Base-by-base conservation (phyloP, 2,797 vertebrate genomes). In the Halcyon chelicuti region DNA sequence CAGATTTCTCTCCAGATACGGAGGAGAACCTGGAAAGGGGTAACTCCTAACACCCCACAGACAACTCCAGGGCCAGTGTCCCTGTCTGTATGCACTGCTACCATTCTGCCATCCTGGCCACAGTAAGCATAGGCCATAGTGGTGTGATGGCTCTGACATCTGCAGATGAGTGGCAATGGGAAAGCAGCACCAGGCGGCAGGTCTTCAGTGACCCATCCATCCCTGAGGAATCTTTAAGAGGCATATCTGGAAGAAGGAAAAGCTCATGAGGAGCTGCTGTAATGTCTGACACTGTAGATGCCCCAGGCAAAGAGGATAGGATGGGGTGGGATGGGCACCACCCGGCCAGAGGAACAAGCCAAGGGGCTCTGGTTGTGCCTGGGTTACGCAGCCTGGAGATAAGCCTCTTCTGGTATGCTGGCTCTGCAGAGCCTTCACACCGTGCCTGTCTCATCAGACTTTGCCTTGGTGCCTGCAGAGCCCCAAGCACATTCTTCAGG, bases 151-250 rank as follows among this genome's bases (percentile, higher is more conserved):
- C 15, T 71, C 78, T 10, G 22, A 31, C 10, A n/a, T 61, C 55
- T 4, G 1, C 67, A 40, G 29, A 15, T 25, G 12, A 39, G 35
- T 2, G 4, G 19, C 33, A n/a, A 1, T 0, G 16, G 31, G 60
- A 26, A 28, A 28, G 55, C 79, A 66, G 75, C 1, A 5, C 23
- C 20, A 31, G 65, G 47, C 40, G 37, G 80, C 63, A 54, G 51
- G 44, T 21, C 65, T 25, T 42, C 33, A n/a, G 65, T 12, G 75
- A 55, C 35, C 66, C 60, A 39, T 25, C 51, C 46, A 21, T 7
- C 52, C 52, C 52, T 28, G 42, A 18, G 54, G 28, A 10, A 57
- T 15, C 26, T 14, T 14, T 39, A 16, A 13, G 21, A 2, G 47
- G 29, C 7, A 6, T 3, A 11, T 18, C 29, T 33, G 37, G 79